A percentile compares a stretch with the other conserved stretches of the same genome.
Conservation (phyloP, 1,140 invertebrate genomes). For the Psix sp. region DNA sequence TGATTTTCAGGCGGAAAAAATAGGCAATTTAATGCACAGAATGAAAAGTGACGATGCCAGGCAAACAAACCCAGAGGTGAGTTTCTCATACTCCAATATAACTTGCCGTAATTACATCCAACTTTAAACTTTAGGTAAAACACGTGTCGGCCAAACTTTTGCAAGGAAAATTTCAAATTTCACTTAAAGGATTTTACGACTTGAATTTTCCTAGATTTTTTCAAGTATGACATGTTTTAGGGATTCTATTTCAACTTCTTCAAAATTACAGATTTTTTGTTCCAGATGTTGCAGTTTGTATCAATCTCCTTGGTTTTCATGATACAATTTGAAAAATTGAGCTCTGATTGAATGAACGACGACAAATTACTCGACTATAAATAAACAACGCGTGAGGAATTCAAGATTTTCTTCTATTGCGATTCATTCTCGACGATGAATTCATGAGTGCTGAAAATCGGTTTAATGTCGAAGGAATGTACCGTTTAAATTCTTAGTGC, state of each 20-base stretch:
- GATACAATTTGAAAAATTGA: constrained; percentile 17
- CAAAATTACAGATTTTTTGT: neutral
- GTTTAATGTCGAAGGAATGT: constrained; percentile 8
- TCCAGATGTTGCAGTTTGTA: constrained; percentile 28
- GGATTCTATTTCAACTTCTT: neutral
- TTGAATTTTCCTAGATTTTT: constrained; percentile 33
- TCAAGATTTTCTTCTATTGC: neutral
- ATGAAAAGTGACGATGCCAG: constrained; percentile 1
- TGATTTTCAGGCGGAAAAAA: constrained; percentile 20
- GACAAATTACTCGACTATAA: neutral
- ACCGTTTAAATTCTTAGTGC: constrained; percentile 20
- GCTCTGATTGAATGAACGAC: neutral
- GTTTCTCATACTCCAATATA: constrained; percentile 1
- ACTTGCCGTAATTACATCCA: neutral
- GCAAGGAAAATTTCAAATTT: constrained; percentile 12
- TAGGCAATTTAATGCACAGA: constrained; percentile 13
- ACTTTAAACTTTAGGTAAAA: too few species aligned
- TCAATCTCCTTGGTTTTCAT: constrained; percentile 28
- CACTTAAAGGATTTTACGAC: constrained; percentile 13
- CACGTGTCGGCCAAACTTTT: constrained; percentile 9
- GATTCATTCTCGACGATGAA: neutral
- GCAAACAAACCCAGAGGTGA: constrained; percentile 1
- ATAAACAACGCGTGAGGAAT: too few species aligned
- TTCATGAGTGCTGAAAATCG: neutral
- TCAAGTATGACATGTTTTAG: constrained; percentile 8